Percentiles rank a stretch among this genome's conserved stretches.
These are phyloP conservation scores for Chromoteleia sp. DNA, from an alignment of 2,888 invertebrate genomes.

Conservation along the genomic window DNA sequence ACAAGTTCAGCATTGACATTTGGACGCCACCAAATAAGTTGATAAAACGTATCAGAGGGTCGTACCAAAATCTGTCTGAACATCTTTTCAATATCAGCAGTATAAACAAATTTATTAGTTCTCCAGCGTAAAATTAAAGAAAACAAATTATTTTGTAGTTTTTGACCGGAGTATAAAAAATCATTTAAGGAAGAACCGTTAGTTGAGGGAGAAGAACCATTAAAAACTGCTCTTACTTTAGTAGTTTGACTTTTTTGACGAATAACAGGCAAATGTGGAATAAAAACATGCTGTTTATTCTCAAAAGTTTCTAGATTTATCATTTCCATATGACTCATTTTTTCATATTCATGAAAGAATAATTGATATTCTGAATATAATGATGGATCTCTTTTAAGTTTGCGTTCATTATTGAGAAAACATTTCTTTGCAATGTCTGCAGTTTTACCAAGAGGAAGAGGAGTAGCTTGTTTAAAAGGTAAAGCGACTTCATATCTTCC, in stretches of 20 bases:
- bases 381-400: no score
- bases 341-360: slow-evolving; percentile 58
- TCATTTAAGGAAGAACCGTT: slow-evolving; percentile 8
- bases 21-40: slow-evolving; percentile 1
- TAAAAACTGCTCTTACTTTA: slow-evolving; percentile 15
- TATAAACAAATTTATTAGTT: neutral
- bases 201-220: neutral
- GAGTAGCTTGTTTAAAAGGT: no score
- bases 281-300: neutral
- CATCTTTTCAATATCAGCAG: slow-evolving; percentile 23
- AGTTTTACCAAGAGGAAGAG: no score
- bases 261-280: slow-evolving; percentile 3
- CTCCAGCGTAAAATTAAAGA: slow-evolving; percentile 14
- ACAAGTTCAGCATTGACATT: neutral
- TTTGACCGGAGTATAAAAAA: slow-evolving; percentile 1
- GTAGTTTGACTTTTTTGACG: slow-evolving; percentile 1
- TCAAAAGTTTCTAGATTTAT: no score
- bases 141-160: neutral
- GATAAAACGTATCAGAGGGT: neutral
- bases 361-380: neutral
- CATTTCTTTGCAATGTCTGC: no score
- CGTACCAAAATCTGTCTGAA: slow-evolving; percentile 6
- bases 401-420: no score
- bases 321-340: slow-evolving; percentile 59
- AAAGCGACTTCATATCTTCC: no score